These are phyloP conservation scores for Tachypleus tridentatus DNA, from an alignment of 1,140 invertebrate species.

Conservation along the genomic window DNA sequence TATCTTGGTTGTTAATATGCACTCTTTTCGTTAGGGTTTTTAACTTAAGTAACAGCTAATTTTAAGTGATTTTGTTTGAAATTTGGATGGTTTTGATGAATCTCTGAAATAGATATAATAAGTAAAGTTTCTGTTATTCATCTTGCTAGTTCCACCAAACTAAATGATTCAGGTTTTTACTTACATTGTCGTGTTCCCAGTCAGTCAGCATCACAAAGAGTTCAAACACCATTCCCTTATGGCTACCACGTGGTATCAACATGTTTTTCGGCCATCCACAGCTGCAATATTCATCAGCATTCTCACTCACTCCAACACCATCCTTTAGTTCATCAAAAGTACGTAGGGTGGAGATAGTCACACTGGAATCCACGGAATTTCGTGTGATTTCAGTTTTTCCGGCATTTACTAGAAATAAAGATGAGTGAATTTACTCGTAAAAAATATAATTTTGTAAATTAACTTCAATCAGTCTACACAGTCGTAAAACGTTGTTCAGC, in stretches of 20 bases:
- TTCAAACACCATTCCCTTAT: constrained; percentile 51
- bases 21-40: too few relatives aligned
- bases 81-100: too few relatives aligned
- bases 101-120: too few relatives aligned
- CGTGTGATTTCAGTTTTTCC: constrained; percentile 49
- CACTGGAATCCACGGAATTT: constrained; percentile 48
- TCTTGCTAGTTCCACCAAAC: too few relatives aligned
- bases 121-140: too few relatives aligned
- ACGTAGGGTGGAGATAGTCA: constrained; percentile 55
- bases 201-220: constrained; percentile 71
- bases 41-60: too few relatives aligned
- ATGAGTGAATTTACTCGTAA: too few relatives aligned
- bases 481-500: too few relatives aligned
- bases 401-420: constrained; percentile 39
- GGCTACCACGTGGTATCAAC: constrained; percentile 58
- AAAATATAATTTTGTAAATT: too few relatives aligned
- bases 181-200: constrained; percentile 47
- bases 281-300: constrained; percentile 45
- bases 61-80: too few relatives aligned
- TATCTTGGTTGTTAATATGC: too few relatives aligned
- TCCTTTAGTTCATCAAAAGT: constrained; percentile 40
- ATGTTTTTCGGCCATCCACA: constrained; percentile 80
- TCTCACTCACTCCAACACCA: constrained; percentile 19
- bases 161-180: background rate
- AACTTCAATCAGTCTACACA: too few relatives aligned